Evolutionary conservation across 2,888 invertebrate species (phyloP).

Genomic region (Ormyrus labotus): DNA sequence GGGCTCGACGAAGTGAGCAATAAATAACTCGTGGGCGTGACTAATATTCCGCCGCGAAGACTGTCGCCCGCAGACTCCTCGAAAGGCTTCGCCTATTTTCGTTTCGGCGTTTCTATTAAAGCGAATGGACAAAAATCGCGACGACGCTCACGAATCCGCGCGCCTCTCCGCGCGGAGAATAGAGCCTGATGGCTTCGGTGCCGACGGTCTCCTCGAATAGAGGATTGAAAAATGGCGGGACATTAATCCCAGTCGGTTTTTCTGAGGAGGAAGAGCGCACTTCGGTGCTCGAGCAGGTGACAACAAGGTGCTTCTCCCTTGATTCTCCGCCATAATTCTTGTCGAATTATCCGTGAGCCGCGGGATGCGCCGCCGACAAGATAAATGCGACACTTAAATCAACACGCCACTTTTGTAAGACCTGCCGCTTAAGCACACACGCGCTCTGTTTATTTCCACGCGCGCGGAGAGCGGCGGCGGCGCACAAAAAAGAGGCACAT

Average conservation of each 20-base stretch:
- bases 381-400: constrained; percentile 65
- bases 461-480: too few relatives aligned
- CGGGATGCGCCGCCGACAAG: constrained; percentile 54
- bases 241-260: constrained; percentile 61
- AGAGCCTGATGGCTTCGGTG: too few relatives aligned
- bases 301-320: constrained; percentile 66
- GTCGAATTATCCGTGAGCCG: constrained; percentile 52
- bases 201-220: too few relatives aligned
- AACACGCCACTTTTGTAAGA: constrained; percentile 63
- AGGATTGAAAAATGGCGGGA: constrained; percentile 59
- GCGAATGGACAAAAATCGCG: constrained; percentile 26
- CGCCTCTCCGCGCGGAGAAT: too few relatives aligned
- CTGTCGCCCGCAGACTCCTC: constrained; percentile 44
- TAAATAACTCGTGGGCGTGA: constrained; percentile 59
- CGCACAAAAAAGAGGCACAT: too few relatives aligned
- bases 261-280: constrained; percentile 57
- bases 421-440: constrained; percentile 53
- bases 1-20: constrained; percentile 44
- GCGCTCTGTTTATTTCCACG: too few relatives aligned
- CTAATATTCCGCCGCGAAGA: constrained; percentile 42
- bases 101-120: constrained; percentile 39
- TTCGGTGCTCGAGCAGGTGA: constrained; percentile 66
- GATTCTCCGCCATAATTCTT: constrained; percentile 73
- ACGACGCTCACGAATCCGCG: constrained; percentile 5
- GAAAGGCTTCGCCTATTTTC: constrained; percentile 47